A percentile compares a stretch with the other conserved stretches of the same genome.
Evolutionary conservation across 2,888 invertebrate genomes (phyloP).

Genomic region (Lydus trimaculatus): DNA sequence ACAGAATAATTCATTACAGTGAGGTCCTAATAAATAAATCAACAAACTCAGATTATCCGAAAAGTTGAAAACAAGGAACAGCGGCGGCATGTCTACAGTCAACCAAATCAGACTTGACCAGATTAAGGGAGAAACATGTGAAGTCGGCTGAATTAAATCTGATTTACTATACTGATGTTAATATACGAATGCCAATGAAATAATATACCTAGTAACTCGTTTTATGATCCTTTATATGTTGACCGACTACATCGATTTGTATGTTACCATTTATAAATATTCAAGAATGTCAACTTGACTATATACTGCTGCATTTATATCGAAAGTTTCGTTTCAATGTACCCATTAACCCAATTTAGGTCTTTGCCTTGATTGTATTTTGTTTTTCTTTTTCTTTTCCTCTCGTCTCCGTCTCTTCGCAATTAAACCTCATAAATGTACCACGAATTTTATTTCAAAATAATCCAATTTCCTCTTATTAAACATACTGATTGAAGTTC

Average conservation of each 20-base stretch:
- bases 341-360: conserved; percentile 25
- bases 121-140: neutral
- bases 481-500: neutral
- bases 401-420: neutral
- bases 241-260: conserved; percentile 9
- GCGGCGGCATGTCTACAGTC: neutral
- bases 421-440: neutral
- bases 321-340: conserved; percentile 18
- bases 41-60: neutral
- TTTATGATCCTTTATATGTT: conserved; percentile 21
- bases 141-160: neutral
- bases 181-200: neutral
- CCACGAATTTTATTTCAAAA: neutral
- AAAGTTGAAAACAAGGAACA: neutral
- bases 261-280: conserved; percentile 32
- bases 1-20: conserved; percentile 1
- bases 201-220: neutral
- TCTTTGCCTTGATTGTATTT: neutral
- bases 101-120: neutral
- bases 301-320: conserved; percentile 20
- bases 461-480: neutral
- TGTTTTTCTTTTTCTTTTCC: neutral
- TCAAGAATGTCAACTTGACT: conserved; percentile 29
- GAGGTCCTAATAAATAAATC: neutral
- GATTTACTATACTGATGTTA: neutral